Evolutionary conservation across 64 coral and sea anemone species (phyloP).

Genomic region (Orbicella faveolata): DNA sequence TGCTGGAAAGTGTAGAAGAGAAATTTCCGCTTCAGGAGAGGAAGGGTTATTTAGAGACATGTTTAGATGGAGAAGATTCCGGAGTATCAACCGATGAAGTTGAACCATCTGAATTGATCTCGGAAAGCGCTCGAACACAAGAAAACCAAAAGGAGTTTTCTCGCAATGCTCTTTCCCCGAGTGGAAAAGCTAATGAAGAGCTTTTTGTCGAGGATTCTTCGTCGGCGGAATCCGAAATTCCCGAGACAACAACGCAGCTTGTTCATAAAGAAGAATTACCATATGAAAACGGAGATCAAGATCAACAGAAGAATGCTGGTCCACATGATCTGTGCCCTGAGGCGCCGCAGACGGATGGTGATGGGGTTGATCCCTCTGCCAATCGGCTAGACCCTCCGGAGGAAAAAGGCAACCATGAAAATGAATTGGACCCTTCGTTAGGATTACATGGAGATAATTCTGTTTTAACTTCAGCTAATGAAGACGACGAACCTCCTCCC

Average conservation of each 20-base stretch:
- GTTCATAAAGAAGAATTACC: neutral
- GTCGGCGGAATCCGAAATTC: conserved; percentile 24
- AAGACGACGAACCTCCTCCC: conserved; percentile 32
- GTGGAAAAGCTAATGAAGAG: neutral
- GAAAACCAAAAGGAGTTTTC: conserved; percentile 18
- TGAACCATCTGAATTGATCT: neutral
- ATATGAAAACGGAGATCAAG: neutral
- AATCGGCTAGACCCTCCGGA: neutral
- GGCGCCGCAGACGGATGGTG: neutral
- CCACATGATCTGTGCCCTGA: neutral
- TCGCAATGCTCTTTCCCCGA: neutral
- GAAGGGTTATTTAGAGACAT: conserved; percentile 38
- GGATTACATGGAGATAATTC: neutral
- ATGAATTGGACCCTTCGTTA: neutral
- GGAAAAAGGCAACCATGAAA: neutral
- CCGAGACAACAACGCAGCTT: neutral
- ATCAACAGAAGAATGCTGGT: neutral
- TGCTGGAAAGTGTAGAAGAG: conserved; percentile 27
- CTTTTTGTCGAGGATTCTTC: conserved; percentile 20
- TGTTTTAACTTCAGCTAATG: neutral
- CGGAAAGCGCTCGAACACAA: conserved; percentile 4
- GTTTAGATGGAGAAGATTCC: conserved; percentile 37
- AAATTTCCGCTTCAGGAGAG: conserved; percentile 12
- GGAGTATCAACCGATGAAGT: conserved; percentile 38
- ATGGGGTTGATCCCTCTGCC: neutral